Percentiles rank a stretch among this genome's conserved stretches.
These are phyloP conservation scores for Ramphastos sulfuratus DNA, from an alignment of 2,113 vertebrate species.

Conservation along the genomic window DNA sequence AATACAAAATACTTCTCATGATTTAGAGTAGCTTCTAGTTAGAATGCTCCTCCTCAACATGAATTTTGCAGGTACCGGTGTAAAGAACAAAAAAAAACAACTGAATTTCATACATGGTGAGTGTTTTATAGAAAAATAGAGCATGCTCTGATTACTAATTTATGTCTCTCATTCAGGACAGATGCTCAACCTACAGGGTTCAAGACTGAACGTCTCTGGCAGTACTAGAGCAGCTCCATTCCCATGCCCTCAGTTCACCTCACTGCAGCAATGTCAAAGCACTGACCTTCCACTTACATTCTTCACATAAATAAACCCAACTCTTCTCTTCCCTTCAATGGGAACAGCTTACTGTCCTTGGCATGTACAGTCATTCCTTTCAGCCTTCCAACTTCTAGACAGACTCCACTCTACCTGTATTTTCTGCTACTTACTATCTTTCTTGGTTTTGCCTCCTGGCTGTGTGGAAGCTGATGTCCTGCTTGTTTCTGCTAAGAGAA, in stretches of 20 bases:
- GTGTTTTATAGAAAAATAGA: not conserved
- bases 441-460: not conserved
- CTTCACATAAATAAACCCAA: not conserved
- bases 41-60: not conserved
- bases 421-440: not conserved
- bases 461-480: accelerated
- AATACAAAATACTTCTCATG: not conserved
- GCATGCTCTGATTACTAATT: no score
- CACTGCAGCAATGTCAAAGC: accelerated
- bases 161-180: accelerated
- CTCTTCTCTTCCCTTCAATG: not conserved
- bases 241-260: not conserved
- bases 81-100: no score
- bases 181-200: accelerated
- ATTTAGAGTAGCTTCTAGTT: not conserved
- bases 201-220: not conserved
- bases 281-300: accelerated
- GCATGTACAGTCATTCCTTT: not conserved
- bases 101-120: not conserved
- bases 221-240: not conserved
- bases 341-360: not conserved
- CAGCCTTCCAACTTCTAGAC: not conserved
- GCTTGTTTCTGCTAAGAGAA: not conserved
- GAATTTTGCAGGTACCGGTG: not conserved
- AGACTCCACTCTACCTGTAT: not conserved